Conservation (phyloP, 64 coral and sea anemone species). For the Astreopora myriophthalma region DNA sequence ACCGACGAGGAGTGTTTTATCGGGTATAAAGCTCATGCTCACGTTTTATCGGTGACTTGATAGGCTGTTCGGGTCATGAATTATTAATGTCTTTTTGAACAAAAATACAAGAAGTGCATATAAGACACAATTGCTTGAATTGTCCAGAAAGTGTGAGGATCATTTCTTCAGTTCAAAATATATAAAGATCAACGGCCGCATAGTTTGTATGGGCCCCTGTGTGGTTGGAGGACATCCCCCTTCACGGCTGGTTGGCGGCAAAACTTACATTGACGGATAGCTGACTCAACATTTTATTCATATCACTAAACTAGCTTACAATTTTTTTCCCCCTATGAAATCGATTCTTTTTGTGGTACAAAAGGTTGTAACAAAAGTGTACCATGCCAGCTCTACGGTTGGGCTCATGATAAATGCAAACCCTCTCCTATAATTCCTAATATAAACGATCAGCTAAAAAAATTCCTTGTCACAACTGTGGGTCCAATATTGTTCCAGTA, state of each 20-base stretch:
- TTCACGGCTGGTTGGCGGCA: neutral
- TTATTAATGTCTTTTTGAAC: too few species aligned
- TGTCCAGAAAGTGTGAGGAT: too few species aligned
- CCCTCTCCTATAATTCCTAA: neutral
- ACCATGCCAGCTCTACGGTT: neutral
- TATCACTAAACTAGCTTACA: neutral
- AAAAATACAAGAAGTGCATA: too few species aligned
- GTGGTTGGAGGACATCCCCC: too few species aligned
- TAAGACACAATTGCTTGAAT: too few species aligned
- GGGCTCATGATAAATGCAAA: neutral
- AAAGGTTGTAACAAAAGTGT: neutral
- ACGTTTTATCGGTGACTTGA: too few species aligned
- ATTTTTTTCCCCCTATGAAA: neutral
- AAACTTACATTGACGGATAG: neutral
- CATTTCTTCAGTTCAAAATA: too few species aligned
- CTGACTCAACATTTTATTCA: neutral
- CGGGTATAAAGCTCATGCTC: too few species aligned
- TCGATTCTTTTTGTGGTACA: neutral
- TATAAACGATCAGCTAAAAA: conserved; percentile 17
- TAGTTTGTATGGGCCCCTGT: too few species aligned
- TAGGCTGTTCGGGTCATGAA: too few species aligned
- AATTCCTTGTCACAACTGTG: neutral
- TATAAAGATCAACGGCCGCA: too few species aligned
- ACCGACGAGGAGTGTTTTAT: too few species aligned
- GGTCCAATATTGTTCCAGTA: conserved; percentile 8